phyloP scores from a whole-genome alignment of 2,888 invertebrate genomes.

The Atethmia centrago region DNA sequence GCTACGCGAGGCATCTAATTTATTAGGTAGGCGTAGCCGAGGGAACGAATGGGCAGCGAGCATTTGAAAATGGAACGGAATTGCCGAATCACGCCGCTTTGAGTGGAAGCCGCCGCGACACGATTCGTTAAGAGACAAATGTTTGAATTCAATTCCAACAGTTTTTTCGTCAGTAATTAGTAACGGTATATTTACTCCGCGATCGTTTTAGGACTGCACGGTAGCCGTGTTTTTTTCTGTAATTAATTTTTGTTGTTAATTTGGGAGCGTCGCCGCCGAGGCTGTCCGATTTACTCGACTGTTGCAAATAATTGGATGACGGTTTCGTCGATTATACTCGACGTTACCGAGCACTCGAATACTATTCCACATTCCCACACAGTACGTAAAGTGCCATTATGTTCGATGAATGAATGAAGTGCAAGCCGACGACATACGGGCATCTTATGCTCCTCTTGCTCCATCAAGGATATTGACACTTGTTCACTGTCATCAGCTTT shows the following conservation, averaged over 20 bases:
- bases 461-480: constrained; percentile 88
- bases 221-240: constrained; percentile 80
- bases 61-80: constrained; percentile 87
- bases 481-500: constrained; percentile 82
- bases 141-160: constrained; percentile 89
- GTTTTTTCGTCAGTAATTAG: constrained; percentile 86
- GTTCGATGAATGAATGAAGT: constrained; percentile 81
- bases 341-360: constrained; percentile 45
- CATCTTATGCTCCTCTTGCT: constrained; percentile 83
- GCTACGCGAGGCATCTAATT: constrained; percentile 88
- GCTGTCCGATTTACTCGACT: constrained; percentile 67
- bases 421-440: constrained; percentile 85
- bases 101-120: constrained; percentile 86
- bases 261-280: constrained; percentile 69
- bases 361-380: constrained; percentile 79
- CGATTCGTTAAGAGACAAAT: constrained; percentile 91
- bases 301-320: constrained; percentile 60
- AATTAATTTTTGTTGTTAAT: constrained; percentile 85
- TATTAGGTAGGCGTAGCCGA: constrained; percentile 90
- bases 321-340: constrained; percentile 32
- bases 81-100: constrained; percentile 90
- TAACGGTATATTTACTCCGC: constrained; percentile 85
- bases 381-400: constrained; percentile 82
- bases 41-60: constrained; percentile 90
- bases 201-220: constrained; percentile 81